Percentiles rank a stretch among this genome's conserved stretches.
These are phyloP conservation scores for Bicyclus anynana DNA, from an alignment of 1,140 invertebrate species.

Conservation along the genomic window DNA sequence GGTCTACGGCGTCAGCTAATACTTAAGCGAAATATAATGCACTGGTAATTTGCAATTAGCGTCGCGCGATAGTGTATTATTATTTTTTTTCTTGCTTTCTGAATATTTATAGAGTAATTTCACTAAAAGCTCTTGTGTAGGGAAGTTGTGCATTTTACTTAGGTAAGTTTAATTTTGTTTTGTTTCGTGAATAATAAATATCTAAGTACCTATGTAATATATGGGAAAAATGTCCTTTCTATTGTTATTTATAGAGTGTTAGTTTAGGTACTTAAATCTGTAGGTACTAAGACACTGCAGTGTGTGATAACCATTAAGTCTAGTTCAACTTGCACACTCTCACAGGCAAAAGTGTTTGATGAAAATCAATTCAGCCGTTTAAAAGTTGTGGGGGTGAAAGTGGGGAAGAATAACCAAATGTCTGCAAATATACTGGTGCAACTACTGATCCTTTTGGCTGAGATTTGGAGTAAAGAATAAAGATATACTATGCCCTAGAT, in stretches of 20 bases:
- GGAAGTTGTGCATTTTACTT: conserved; percentile 24
- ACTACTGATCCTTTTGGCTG: no score
- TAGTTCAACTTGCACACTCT: no score
- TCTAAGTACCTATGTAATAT: not conserved
- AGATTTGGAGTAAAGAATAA: no score
- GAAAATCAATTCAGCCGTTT: no score
- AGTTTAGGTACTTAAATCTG: no score
- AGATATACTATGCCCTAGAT: no score
- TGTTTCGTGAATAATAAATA: conserved; percentile 13
- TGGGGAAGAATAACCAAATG: no score
- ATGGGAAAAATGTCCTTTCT: not conserved
- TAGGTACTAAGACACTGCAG: no score
- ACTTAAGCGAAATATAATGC: conserved; percentile 41
- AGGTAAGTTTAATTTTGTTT: not conserved
- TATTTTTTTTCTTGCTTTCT: conserved; percentile 52
- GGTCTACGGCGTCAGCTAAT: conserved; percentile 3
- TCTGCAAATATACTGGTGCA: no score
- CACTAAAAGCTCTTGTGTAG: conserved; percentile 60
- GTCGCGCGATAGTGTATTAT: conserved; percentile 56
- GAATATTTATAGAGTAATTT: conserved; percentile 72
- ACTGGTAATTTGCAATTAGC: conserved; percentile 60
- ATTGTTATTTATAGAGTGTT: not conserved
- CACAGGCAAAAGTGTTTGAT: no score
- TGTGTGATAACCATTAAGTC: no score
- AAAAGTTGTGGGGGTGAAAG: no score